Evolutionary conservation across 1,140 invertebrate species (phyloP), one percentile per base, ranked within the genome.

Genomic region (Meloidogyne floridensis): DNA sequence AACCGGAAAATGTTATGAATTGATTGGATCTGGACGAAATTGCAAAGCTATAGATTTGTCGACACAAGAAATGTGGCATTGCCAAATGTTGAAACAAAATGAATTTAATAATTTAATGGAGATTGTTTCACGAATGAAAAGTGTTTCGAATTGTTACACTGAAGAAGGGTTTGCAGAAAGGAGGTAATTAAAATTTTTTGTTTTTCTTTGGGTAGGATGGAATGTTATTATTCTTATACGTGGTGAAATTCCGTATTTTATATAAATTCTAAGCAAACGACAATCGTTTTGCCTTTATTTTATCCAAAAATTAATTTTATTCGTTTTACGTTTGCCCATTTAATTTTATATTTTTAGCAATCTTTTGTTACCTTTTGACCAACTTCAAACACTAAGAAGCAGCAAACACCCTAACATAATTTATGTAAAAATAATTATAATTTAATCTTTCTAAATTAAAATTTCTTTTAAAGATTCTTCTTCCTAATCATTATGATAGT

Each of bases 11-110:
- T 15, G 18, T 32, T 87, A 73, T 69, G 86, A 85, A 47, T 77
- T 87, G 51, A 78, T 87, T 47, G 86, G 86, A 32, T 76, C 80
- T 71, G 86, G 87, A 15, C 15, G 75, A 4, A 87, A 89, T 43
- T 84, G 82, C 51, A 77, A 89, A 71, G 87, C 85, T 51, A 80
- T 89, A 10, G 73, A 87, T 74, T 32, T 86, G 2, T 56, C 13
- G 32, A 85, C 78, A 9, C 72, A 85, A 53, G 74, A 75, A 11
- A 71, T 89, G 15, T 80, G 53, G 74, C 79, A 89, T 76, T 87
- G 82, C 47, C 76, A 82, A 84, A 53, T 86, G 9, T 47, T 86
- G 32, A 81, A 81, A 18, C 65, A 65, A n/a, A 59, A 84, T 53
- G 80, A 86, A 47, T 84, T 87, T 53, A 76, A 84, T 13, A 75